A percentile compares a stretch with the other conserved stretches of the same genome.
Evolutionary conservation across 2,797 vertebrate genomes (phyloP).

Genomic region (Lutjanus campechanus): DNA sequence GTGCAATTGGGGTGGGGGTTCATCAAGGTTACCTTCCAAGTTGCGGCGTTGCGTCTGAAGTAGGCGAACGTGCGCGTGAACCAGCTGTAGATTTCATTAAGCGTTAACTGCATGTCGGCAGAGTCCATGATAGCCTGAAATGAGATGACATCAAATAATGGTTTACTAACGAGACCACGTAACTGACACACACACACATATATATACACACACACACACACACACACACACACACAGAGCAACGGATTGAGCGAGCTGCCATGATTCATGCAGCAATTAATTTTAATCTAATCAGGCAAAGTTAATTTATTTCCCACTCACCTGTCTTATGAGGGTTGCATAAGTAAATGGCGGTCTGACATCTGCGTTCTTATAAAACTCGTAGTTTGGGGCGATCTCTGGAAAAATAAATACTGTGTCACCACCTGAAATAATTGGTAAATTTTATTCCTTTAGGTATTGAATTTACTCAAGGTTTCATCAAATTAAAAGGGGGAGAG

Average conservation of each 20-base stretch:
- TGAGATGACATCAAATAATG: conserved; percentile 94
- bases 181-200: conserved; percentile 55
- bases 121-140: conserved; percentile 99
- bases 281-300: conserved; percentile 95
- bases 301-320: conserved; percentile 95
- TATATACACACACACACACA: no score
- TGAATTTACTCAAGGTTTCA: conserved; percentile 82
- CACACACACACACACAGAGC: conserved; percentile 46
- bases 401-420: conserved; percentile 88
- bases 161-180: conserved; percentile 91
- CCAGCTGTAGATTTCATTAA: conserved; percentile 99
- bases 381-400: conserved; percentile 99
- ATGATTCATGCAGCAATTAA: conserved; percentile 91
- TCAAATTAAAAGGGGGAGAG: conserved; percentile 78
- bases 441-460: conserved; percentile 85
- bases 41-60: conserved; percentile 99
- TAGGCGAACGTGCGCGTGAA: conserved; percentile 99
- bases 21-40: conserved; percentile 93
- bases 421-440: conserved; percentile 88
- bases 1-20: conserved; percentile 3
- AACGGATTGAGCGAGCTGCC: conserved; percentile 76
- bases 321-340: conserved; percentile 99
- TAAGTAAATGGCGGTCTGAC: conserved; percentile 99
- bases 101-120: conserved; percentile 99
- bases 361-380: conserved; percentile 99